phyloP scores from a whole-genome alignment of 1,140 invertebrate species.

The Atta cephalotes region DNA sequence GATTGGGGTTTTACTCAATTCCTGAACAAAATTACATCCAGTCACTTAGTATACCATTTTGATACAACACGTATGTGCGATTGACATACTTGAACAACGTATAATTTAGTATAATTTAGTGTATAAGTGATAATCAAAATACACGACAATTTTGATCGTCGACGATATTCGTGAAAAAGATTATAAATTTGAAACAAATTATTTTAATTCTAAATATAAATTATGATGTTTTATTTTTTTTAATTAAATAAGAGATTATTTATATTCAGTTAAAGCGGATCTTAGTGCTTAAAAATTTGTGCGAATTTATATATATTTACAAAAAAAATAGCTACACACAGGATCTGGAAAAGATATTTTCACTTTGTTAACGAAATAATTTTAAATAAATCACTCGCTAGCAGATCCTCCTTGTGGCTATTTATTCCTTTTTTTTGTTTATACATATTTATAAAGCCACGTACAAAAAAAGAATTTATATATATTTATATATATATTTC shows the following conservation, averaged over 20 bases:
- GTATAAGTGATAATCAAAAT: not conserved
- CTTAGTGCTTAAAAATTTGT: too few relatives aligned
- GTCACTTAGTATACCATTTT: not conserved
- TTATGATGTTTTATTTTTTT: constrained; percentile 11
- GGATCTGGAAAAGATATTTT: too few relatives aligned
- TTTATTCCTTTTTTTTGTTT: too few relatives aligned
- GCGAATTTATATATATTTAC: too few relatives aligned
- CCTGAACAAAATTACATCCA: not conserved
- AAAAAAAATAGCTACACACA: too few relatives aligned
- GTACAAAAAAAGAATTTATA: too few relatives aligned
- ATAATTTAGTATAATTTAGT: constrained; percentile 7
- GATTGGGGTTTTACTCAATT: constrained; percentile 19
- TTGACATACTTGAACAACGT: not conserved
- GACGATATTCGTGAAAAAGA: not conserved
- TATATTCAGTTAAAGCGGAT: too few relatives aligned
- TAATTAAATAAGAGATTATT: not conserved
- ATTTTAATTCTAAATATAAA: constrained; percentile 6
- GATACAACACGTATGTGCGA: constrained; percentile 11
- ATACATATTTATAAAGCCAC: too few relatives aligned
- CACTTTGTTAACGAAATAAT: too few relatives aligned
- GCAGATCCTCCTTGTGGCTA: too few relatives aligned
- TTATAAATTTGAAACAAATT: not conserved
- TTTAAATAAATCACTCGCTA: too few relatives aligned
- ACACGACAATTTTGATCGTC: not conserved
- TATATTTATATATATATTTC: too few relatives aligned